Base-by-base conservation (phyloP, 2,888 invertebrate species). In the Eupeodes latifasciatus region DNA sequence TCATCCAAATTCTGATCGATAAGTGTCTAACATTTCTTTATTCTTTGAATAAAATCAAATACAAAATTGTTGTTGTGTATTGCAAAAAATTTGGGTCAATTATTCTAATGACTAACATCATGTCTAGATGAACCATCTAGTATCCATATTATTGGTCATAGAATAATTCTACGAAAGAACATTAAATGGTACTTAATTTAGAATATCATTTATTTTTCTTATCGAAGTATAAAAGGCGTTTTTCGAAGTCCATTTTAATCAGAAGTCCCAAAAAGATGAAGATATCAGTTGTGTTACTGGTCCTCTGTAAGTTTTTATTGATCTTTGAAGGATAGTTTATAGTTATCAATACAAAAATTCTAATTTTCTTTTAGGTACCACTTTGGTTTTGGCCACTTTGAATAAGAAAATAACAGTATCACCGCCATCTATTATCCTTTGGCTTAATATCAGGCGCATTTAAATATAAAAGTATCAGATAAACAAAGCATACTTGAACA, bases 211-310 rank as follows among this genome's bases (percentile, higher is more conserved):
- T 40, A 7, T 40, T 40, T 40, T 40, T 5, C 9, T 40, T 9
- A 47, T 12, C 11, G 10, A 12, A 10, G 12, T 55, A 64, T 62
- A 62, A 40, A 62, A 44, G 44, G 11, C 19, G 27, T 47, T 47
- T 16, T 6, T 19, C 14, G 57, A 47, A 12, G 12, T 19, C 12
- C 19, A 27, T 4, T 64, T 64, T 4, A 19, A 27, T 47, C 64
- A 64, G 64, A 64, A 64, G 64, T 14, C 27, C 4, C 19, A 47
- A 6, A 3, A 64, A 47, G 47, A 64, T 64, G 64, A 64, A 64
- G 64, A 9, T 27, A 47, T 12, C 12, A 47, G 64, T 64, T 12
- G 47, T 14, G 47, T 27, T 64, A 47, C 47, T 47, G 47, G 27
- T 19, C 7, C 14, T 64, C 7, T 11, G 64, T 64, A 64, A 47